Base-by-base conservation (phyloP, 1,140 invertebrate genomes). In the Octopus bimaculoides region DNA sequence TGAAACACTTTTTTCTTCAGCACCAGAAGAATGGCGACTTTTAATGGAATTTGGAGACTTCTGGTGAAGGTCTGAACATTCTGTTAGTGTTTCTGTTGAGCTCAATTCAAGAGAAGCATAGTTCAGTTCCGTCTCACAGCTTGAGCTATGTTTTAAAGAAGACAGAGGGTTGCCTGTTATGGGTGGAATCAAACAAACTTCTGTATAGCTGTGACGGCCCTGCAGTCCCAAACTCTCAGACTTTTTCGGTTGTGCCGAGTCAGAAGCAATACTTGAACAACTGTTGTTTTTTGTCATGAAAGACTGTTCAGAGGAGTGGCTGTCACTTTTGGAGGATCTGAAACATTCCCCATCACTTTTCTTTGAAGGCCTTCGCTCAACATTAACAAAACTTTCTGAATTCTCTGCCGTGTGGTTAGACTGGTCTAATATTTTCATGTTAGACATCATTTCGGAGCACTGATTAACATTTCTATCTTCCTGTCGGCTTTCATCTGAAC, bases 21-120 rank as follows among this genome's bases (percentile, higher is more conserved):
- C 78, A 17, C 82, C 78, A 4, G 85, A 87, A 12, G 82, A 78
- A 69, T 87, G 84, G 7, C 85, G 78, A 56, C 84, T 85, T 73
- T 86, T 85, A n/a, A 81, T 81, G 1, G 69, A 74, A 14, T 75
- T 75, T 5, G 81, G 82, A 20, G 81, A 81, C 61, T 80, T 82
- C 20, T 52, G 74, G 41, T 75, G 52, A 75, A 53, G 80, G 17
- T 78, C 74, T 12, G 66, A n/a, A n/a, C 54, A 77, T 66, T 78
- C 74, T 9, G 80, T 81, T 5, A 83, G 79, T 71, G 78, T 83
- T 66, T 85, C 83, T 5, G 80, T 61, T 1, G 83, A 85, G 7
- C 85, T 84, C 26, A 86, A 78, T 61, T 86, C 85, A 26, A 85
- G 74, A 9, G 81, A 82, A 20, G 81, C 84, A 81, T 86, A 86